These are phyloP conservation scores for Clarias platycephalus DNA, from an alignment of 2,797 vertebrate genomes.

Conservation along the genomic window DNA sequence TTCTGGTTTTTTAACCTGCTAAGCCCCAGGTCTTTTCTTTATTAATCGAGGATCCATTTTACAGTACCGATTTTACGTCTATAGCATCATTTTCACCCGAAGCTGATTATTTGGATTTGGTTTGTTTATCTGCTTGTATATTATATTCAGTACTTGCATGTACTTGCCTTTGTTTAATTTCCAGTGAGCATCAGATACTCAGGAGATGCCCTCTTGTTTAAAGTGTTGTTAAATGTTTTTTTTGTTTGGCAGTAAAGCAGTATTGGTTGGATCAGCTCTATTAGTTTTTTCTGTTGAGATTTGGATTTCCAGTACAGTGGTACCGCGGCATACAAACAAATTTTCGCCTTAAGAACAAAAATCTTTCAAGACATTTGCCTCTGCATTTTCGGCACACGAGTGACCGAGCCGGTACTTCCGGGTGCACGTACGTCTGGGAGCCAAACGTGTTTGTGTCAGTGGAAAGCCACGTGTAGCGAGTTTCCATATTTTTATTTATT, in stretches of 20 bases:
- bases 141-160: not conserved
- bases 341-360: too few species aligned
- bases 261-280: not conserved
- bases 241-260: not conserved
- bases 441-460: too few species aligned
- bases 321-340: too few species aligned
- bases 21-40: not conserved
- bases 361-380: too few species aligned
- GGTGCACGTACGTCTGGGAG: too few species aligned
- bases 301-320: not conserved
- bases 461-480: too few species aligned
- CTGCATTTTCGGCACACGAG: too few species aligned
- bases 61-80: not conserved
- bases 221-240: not conserved
- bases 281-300: slow-evolving; percentile 22
- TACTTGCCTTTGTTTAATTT: not conserved
- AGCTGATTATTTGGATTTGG: not conserved
- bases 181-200: not conserved
- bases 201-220: not conserved
- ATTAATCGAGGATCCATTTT: not conserved
- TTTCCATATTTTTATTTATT: too few species aligned
- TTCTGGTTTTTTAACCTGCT: not conserved
- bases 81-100: not conserved
- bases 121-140: not conserved
- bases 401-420: too few species aligned